Evolutionary conservation across 2,888 invertebrate species (phyloP).

Genomic region (Holacanthella duospinosa): DNA sequence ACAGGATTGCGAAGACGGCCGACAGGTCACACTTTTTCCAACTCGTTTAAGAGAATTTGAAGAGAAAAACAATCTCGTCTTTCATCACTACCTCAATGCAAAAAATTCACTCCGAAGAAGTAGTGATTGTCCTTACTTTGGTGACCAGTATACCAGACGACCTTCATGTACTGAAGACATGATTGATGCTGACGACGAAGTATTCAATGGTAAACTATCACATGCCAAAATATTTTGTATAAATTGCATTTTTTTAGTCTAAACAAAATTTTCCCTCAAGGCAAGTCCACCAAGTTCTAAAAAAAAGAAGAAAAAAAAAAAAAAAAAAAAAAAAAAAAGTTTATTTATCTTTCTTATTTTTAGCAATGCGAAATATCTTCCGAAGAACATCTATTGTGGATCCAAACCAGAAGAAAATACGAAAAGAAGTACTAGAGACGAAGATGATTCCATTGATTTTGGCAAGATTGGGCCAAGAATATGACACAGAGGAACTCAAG

Average conservation of each 20-base stretch:
- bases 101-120: background rate
- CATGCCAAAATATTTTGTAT: background rate
- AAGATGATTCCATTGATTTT: conserved; percentile 9
- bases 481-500: conserved; percentile 1
- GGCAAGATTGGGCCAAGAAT: conserved; percentile 4
- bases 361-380: conserved; percentile 8
- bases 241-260: background rate
- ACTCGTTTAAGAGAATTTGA: conserved; percentile 10
- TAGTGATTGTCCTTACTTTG: conserved; percentile 7
- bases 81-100: conserved; percentile 6
- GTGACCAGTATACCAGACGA: conserved; percentile 9
- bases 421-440: conserved; percentile 4
- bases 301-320: no score
- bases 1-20: background rate
- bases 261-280: background rate
- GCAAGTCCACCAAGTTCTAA: no score
- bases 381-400: background rate
- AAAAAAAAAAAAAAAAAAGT: no score
- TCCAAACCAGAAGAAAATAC: background rate
- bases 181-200: background rate
- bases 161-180: conserved; percentile 2
- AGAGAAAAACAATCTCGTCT: conserved; percentile 10
- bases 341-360: background rate
- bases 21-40: conserved; percentile 8
- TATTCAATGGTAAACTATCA: background rate